Conservation (phyloP, 2,797 vertebrate genomes). For the Anguilla marmorata region DNA sequence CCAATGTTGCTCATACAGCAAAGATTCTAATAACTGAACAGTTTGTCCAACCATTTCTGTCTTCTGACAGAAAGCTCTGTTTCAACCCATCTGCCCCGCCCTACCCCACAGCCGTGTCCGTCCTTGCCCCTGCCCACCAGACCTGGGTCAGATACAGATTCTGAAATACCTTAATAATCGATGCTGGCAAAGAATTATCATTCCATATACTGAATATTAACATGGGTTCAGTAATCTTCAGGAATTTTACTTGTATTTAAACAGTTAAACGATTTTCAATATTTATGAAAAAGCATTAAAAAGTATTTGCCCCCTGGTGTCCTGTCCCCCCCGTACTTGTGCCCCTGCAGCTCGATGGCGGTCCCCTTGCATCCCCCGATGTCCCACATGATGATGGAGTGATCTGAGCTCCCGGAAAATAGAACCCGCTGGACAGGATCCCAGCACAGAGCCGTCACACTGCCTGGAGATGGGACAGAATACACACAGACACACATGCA, state of each 20-base stretch:
- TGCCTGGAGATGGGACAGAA: slow-evolving; percentile 69
- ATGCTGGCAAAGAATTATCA: too few species aligned
- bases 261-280: too few species aligned
- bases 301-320: neutral
- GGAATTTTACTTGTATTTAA: too few species aligned
- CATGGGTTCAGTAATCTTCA: too few species aligned
- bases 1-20: neutral
- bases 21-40: neutral
- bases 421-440: slow-evolving; percentile 88
- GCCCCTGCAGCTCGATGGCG: slow-evolving; percentile 95
- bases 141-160: too few species aligned
- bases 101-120: too few species aligned
- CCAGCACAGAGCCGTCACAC: slow-evolving; percentile 94
- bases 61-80: neutral
- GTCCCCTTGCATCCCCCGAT: slow-evolving; percentile 97
- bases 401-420: slow-evolving; percentile 96
- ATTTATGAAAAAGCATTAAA: neutral
- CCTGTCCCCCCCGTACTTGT: slow-evolving; percentile 77
- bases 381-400: slow-evolving; percentile 99
- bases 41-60: neutral
- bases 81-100: neutral
- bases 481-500: neutral
- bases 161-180: too few species aligned
- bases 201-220: too few species aligned
- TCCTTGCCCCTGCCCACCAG: too few species aligned